phyloP scores from a whole-genome alignment of 2,888 invertebrate species.

The Polietes domitor region DNA sequence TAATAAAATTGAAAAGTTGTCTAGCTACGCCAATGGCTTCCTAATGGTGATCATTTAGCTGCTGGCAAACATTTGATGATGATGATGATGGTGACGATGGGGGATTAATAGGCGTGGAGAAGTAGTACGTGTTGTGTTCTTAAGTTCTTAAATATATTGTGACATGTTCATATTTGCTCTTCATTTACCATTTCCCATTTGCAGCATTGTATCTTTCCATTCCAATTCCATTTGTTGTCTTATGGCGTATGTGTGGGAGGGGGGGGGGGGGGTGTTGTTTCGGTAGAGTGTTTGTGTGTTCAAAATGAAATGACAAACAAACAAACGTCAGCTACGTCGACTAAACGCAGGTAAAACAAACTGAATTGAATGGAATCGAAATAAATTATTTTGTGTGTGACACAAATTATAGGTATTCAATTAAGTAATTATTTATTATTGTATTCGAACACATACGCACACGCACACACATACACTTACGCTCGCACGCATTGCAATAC shows the following conservation, averaged over 20 bases:
- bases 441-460: neutral
- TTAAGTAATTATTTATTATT: constrained; percentile 41
- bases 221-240: neutral
- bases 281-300: neutral
- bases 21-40: too few species aligned
- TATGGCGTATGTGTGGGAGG: too few species aligned
- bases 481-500: neutral
- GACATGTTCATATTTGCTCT: neutral
- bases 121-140: neutral
- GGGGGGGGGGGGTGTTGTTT: neutral
- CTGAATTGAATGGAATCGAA: neutral
- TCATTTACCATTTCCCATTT: constrained; percentile 11
- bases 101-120: neutral
- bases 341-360: neutral
- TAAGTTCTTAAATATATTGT: too few species aligned
- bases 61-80: neutral
- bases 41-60: neutral
- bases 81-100: neutral
- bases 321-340: neutral
- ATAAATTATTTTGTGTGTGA: constrained; percentile 36
- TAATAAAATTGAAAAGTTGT: too few species aligned
- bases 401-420: constrained; percentile 42
- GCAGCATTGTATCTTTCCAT: neutral
- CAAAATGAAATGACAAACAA: constrained; percentile 14
- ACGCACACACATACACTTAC: neutral